Base-by-base conservation (phyloP, 2,888 invertebrate species). In the Lycophotia porphyrea region DNA sequence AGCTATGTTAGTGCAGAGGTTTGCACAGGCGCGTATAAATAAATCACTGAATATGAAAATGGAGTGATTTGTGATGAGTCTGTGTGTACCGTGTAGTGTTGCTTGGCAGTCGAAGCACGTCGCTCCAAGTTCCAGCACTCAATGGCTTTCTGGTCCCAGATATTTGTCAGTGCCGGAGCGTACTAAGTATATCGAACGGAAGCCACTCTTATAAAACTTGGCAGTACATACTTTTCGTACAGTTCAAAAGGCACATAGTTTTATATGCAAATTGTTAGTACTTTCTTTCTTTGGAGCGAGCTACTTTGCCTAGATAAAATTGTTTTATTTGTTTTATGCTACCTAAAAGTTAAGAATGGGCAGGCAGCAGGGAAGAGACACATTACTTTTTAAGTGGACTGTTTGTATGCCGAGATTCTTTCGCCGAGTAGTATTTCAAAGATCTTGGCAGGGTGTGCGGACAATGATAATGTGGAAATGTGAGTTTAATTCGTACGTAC, bases 21-120 rank as follows among this genome's bases (percentile, higher is more conserved):
- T 85, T 82, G 70, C 74, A 81, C 49, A 76, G 78, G 78, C 81
- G 73, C 70, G 81, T 80, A 82, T 87, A 87, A 89, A 91, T 90
- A 91, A 92, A 91, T 90, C 89, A 89, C 88, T 91, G 86, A 88
- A 88, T 91, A 92, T 90, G 90, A 90, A 92, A 92, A 91, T 90
- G 86, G 86, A 88, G 87, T 91, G 91, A 91, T 93, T 91, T 90
- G 88, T 89, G 90, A 91, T 90, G 89, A 90, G 88, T 84, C 82
- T 84, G 87, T 82, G 83, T 78, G 79, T 76, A 68, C 52, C 55
- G 61, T 72, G 81, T 81, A 71, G 58, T 68, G 65, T 69, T 36
- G 77, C 68, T 82, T 78, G 73, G 63, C 76, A 90, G 89, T 90
- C 89, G 49, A 58, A 66, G 78, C 92, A 91, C 92, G 90, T 89